Conservation (phyloP, 2,888 invertebrate genomes). For the Liopterus haemorrhoidalis region DNA sequence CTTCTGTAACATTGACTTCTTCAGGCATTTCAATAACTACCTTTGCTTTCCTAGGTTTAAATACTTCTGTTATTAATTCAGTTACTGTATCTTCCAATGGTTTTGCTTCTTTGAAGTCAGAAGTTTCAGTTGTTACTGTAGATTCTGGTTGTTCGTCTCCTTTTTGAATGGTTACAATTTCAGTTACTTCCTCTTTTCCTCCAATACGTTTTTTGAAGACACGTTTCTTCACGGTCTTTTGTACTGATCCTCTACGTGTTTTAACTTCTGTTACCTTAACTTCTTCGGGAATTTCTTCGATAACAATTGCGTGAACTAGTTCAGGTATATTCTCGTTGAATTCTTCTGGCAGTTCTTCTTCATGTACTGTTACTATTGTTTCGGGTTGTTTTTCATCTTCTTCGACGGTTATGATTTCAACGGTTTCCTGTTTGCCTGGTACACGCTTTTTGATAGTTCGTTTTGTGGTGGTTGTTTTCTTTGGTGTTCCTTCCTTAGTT, state of each 20-base stretch:
- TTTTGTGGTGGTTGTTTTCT: constrained; percentile 34
- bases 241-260: constrained; percentile 35
- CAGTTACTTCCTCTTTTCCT: constrained; percentile 35
- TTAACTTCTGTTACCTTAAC: constrained; percentile 18
- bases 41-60: constrained; percentile 37
- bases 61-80: too few relatives aligned
- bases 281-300: constrained; percentile 30
- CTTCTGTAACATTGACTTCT: constrained; percentile 33
- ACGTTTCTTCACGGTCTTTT: constrained; percentile 36
- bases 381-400: constrained; percentile 34
- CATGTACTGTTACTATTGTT: constrained; percentile 35
- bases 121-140: constrained; percentile 34
- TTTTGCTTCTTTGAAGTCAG: constrained; percentile 31
- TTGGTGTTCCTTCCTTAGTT: constrained; percentile 37
- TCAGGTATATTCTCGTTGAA: too few relatives aligned
- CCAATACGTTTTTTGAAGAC: constrained; percentile 35
- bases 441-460: constrained; percentile 35
- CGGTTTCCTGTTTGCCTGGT: constrained; percentile 41
- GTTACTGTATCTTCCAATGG: constrained; percentile 32
- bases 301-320: constrained; percentile 26
- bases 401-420: constrained; percentile 41
- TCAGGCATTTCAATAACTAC: constrained; percentile 25
- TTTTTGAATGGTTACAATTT: constrained; percentile 41
- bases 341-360: constrained; percentile 29
- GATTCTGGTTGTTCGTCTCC: constrained; percentile 45